These are phyloP conservation scores for Dasypogon diadema DNA, from an alignment of 2,888 invertebrate genomes.

Conservation along the genomic window DNA sequence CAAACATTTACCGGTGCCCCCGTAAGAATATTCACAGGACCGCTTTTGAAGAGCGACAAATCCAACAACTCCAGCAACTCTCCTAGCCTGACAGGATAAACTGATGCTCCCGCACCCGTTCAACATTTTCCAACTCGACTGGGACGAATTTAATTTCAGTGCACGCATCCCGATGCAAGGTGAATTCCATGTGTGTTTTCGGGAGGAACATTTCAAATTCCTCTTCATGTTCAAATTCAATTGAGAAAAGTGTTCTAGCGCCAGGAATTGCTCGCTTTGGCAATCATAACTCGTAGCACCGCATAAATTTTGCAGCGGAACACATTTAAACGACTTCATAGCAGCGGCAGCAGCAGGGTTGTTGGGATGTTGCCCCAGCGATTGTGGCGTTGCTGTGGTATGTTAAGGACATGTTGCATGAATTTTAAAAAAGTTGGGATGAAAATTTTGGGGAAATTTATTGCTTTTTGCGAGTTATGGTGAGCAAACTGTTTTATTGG, in stretches of 20 bases:
- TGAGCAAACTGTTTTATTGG: no score
- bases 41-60: not conserved
- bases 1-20: not conserved
- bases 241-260: conserved; percentile 16
- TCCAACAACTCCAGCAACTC: not conserved
- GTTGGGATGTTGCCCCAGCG: no score
- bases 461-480: no score
- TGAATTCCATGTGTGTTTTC: not conserved
- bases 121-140: not conserved
- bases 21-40: not conserved
- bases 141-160: conserved; percentile 12
- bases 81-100: not conserved
- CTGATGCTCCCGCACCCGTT: not conserved
- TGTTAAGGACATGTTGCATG: no score
- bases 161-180: conserved; percentile 26
- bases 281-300: conserved; percentile 20
- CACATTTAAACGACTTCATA: not conserved
- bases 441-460: no score
- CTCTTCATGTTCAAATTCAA: conserved; percentile 35
- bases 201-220: conserved; percentile 1
- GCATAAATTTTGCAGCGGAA: conserved; percentile 21
- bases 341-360: no score
- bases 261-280: not conserved
- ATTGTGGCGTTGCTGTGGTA: no score
- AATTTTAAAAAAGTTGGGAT: no score